Evolutionary conservation across 2,113 vertebrate species (phyloP), one percentile per base, ranked within the genome.

Genomic region (Atrichornis clamosus): DNA sequence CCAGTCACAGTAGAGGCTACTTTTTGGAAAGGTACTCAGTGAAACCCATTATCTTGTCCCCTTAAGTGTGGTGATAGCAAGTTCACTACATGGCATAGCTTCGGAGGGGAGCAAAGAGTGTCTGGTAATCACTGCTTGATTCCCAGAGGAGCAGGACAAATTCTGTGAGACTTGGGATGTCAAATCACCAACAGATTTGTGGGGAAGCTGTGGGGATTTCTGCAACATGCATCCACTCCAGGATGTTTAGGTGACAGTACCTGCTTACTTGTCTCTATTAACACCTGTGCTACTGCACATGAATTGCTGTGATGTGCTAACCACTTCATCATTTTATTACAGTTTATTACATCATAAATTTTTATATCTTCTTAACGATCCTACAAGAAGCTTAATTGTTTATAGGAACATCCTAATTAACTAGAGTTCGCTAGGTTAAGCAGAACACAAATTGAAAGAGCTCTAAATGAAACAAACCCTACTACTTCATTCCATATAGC

Each of bases 341-440:
- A 85, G 82, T 98, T 98, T 98, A 98, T 97, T 98, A 98, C 97
- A 97, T 97, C 97, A 98, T 98, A 98, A 98, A 98, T 97, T 98
- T 98, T 98, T 98, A 98, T 97, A 96, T 98, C 97, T 98, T 97
- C 95, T 97, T 98, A 98, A 98, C n/a, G 95, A 98, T 98, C 95
- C 97, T 98, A 97, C 95, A 97, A 96, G 97, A 98, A 96, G 90
- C 94, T 97, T 98, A 98, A 98, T 98, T 98, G 98, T 98, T 98
- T 98, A 96, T 98, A 97, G 97, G 96, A 97, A 97, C 95, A 97
- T 97, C 97, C 97, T 98, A 98, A 98, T 98, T 98, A 98, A 98
- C 96, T 96, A 82, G 95, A 97, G 97, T 97, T 98, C 97, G 98
- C 79, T 87, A 96, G 97, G 97, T 98, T 98, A 98, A 97, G 84